These are phyloP conservation scores for Ischnura elegans DNA, from an alignment of 2,888 invertebrate species.

Conservation along the genomic window DNA sequence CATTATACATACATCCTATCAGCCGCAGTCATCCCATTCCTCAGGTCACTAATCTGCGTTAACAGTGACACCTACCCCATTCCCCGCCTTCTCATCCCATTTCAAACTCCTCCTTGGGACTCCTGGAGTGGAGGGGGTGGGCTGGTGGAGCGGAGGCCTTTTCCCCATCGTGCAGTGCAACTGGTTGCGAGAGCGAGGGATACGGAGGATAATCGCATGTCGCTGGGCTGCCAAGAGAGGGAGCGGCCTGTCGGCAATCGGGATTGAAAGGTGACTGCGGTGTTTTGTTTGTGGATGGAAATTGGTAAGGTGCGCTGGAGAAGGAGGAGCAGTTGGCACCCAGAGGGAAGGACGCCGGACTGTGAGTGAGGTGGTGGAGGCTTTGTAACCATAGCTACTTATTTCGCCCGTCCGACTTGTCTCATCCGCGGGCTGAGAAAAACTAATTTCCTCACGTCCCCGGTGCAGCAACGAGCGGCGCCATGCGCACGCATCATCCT, in stretches of 20 bases:
- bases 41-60: too few species aligned
- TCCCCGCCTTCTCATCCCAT: background rate
- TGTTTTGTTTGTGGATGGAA: conserved; percentile 17
- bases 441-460: conserved; percentile 1
- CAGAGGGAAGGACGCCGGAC: background rate
- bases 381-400: background rate
- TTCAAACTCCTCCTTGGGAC: background rate
- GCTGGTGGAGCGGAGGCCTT: background rate
- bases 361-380: background rate
- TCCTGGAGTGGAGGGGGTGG: background rate
- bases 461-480: background rate
- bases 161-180: conserved; percentile 40
- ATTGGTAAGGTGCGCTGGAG: conserved; percentile 2
- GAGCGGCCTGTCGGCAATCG: background rate
- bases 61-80: background rate
- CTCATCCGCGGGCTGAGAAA: background rate
- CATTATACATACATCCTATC: too few species aligned
- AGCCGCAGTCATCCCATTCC: too few species aligned
- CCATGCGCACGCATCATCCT: background rate
- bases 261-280: conserved; percentile 38
- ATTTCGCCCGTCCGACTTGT: background rate
- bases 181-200: conserved; percentile 45
- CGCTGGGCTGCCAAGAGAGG: conserved; percentile 2
- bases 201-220: conserved; percentile 58
- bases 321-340: background rate